Conservation (phyloP, 2,888 invertebrate genomes). For the Tupiocoris notatus region DNA sequence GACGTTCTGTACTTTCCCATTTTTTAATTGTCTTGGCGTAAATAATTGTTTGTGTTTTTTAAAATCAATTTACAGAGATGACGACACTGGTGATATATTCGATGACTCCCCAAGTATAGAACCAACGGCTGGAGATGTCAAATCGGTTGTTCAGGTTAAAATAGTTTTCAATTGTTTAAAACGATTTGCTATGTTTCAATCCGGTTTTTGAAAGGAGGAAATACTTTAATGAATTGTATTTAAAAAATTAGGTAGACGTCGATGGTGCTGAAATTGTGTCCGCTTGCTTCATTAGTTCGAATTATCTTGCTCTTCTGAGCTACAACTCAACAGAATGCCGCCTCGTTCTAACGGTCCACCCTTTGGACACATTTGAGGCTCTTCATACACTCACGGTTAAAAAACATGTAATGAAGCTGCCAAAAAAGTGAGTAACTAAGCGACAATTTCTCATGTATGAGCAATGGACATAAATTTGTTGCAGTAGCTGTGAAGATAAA, state of each 20-base stretch:
- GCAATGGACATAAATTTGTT: too few relatives aligned
- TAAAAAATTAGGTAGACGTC: neutral
- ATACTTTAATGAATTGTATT: neutral
- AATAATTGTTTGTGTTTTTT: neutral
- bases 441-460: neutral
- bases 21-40: neutral
- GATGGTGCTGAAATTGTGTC: neutral
- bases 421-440: neutral
- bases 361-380: neutral
- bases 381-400: neutral
- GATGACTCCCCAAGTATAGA: neutral
- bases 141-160: neutral
- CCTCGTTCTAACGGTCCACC: neutral
- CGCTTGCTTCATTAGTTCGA: constrained; percentile 1
- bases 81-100: constrained; percentile 13
- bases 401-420: neutral
- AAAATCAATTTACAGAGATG: neutral
- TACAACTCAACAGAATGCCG: neutral
- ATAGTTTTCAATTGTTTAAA: neutral
- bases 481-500: too few relatives aligned
- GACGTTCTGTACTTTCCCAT: neutral
- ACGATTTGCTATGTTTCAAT: too few relatives aligned
- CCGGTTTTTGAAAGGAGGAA: neutral
- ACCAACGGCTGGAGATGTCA: neutral
- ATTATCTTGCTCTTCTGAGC: constrained; percentile 2